Evolutionary conservation across 1,140 invertebrate species (phyloP).

Genomic region (Leptinotarsa texana): DNA sequence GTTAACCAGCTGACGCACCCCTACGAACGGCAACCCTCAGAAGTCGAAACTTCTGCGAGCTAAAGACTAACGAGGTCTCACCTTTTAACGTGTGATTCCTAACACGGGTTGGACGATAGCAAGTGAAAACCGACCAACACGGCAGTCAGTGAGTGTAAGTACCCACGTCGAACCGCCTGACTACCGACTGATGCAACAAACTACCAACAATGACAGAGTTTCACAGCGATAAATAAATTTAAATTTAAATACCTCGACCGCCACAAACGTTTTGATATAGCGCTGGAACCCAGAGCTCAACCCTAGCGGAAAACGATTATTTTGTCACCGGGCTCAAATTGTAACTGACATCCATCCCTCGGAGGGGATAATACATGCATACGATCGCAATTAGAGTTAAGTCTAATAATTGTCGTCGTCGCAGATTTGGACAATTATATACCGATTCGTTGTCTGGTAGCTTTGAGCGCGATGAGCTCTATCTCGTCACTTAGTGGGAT

Average conservation of each 20-base stretch:
- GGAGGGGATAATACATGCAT: constrained; percentile 1
- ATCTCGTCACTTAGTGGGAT: neutral
- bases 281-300: neutral
- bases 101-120: too few species aligned
- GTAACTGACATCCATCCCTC: neutral
- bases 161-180: too few species aligned
- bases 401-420: neutral
- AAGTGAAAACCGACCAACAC: too few species aligned
- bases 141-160: too few species aligned
- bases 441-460: neutral
- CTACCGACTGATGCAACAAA: too few species aligned
- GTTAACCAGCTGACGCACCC: too few species aligned
- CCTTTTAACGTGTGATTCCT: too few species aligned
- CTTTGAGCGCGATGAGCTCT: neutral
- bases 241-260: neutral
- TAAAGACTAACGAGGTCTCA: too few species aligned
- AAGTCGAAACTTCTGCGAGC: too few species aligned
- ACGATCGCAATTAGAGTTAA: neutral
- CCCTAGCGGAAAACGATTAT: neutral
- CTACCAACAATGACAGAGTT: too few species aligned
- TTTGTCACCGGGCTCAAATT: neutral
- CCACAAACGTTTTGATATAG: neutral
- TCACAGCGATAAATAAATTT: too few species aligned
- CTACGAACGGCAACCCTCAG: too few species aligned
- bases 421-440: constrained; percentile 8